Percentiles rank a stretch among this genome's conserved stretches.
phyloP scores from a whole-genome alignment of 2,113 vertebrate genomes.

The Oncorhynchus tshawytscha region DNA sequence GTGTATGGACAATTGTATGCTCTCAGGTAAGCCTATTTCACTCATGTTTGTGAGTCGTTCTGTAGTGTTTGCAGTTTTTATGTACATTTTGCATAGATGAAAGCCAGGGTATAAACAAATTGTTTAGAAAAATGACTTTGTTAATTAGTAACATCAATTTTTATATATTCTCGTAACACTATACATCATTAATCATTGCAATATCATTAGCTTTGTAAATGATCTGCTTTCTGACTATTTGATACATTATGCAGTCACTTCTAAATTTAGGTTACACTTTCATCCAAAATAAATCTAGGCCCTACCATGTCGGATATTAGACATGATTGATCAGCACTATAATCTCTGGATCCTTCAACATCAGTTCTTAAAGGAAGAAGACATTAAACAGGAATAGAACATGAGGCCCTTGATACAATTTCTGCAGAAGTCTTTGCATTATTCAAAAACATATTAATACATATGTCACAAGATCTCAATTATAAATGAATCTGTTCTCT shows the following conservation, averaged over 20 bases:
- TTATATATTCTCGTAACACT: neutral
- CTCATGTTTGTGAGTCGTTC: too few relatives aligned
- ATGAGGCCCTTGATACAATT: slow-evolving; percentile 42
- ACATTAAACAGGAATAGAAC: slow-evolving; percentile 49
- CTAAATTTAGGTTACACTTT: slow-evolving; percentile 57
- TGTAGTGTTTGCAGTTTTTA: too few relatives aligned
- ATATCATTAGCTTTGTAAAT: neutral
- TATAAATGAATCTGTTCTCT: slow-evolving; percentile 33
- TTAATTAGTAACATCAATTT: neutral
- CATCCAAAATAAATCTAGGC: slow-evolving; percentile 34
- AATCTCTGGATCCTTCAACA: slow-evolving; percentile 25
- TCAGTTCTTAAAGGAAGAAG: slow-evolving; percentile 36
- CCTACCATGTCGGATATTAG: slow-evolving; percentile 25
- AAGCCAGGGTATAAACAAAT: too few relatives aligned
- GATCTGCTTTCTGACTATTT: slow-evolving; percentile 35
- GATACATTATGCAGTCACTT: slow-evolving; percentile 42
- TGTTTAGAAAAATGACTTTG: too few relatives aligned
- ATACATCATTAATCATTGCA: neutral
- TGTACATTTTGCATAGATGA: too few relatives aligned
- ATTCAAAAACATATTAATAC: slow-evolving; percentile 58
- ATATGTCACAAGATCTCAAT: slow-evolving; percentile 38
- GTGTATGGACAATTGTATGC: too few relatives aligned
- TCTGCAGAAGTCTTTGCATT: slow-evolving; percentile 47
- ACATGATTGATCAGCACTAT: slow-evolving; percentile 51
- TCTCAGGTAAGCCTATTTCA: too few relatives aligned